These are phyloP conservation scores for Ginglymostoma cirratum DNA, from an alignment of 2,113 vertebrate species.

Conservation along the genomic window DNA sequence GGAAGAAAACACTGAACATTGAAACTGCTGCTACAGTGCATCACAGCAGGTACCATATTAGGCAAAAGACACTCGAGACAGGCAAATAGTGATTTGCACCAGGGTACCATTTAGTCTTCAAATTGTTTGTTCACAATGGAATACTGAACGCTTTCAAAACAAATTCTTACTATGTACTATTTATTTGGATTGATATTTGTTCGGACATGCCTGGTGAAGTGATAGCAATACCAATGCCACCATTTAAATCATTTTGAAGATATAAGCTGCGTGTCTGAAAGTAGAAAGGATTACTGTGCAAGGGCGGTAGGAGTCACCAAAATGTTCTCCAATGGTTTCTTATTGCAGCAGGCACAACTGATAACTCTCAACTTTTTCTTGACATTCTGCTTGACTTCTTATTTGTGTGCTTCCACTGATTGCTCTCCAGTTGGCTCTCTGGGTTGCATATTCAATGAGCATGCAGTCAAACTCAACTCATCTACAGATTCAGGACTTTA, in stretches of 20 bases:
- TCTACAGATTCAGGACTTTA: background rate
- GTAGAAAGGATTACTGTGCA: background rate
- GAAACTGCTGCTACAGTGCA: background rate
- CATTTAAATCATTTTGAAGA: background rate
- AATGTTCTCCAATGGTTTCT: background rate
- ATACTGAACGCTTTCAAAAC: background rate
- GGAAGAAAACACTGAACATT: background rate
- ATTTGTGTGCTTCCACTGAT: background rate
- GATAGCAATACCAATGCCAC: background rate
- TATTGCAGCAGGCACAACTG: background rate
- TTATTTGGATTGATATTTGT: background rate
- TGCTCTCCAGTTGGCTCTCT: background rate
- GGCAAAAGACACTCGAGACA: background rate
- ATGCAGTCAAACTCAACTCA: background rate
- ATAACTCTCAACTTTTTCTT: background rate
- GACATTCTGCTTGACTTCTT: background rate
- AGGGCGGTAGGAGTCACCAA: background rate
- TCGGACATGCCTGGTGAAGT: background rate
- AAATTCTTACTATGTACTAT: background rate
- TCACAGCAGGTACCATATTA: background rate
- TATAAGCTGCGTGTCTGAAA: background rate
- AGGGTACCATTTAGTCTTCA: background rate
- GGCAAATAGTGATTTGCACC: background rate
- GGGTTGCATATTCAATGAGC: background rate
- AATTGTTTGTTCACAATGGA: background rate